Evolutionary conservation across 2,888 invertebrate genomes (phyloP).

Genomic region (Hipparchia sbordonii): DNA sequence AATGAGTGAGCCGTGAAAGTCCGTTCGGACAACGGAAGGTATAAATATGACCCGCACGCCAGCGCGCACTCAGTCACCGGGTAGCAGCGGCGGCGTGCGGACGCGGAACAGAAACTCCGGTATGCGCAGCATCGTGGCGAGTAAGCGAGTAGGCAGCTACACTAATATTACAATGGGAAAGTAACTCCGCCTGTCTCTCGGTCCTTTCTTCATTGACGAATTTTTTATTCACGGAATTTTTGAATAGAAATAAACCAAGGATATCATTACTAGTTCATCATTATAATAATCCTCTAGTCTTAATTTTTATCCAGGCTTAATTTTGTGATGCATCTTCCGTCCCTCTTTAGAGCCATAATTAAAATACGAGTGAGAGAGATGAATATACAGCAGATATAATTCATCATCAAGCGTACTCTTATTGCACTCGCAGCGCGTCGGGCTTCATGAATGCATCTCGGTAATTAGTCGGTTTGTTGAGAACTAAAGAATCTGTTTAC

Average conservation of each 20-base stretch:
- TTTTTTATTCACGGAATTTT: neutral
- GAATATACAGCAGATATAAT: slow-evolving; percentile 26
- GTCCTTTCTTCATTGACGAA: too few species aligned
- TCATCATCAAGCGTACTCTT: slow-evolving; percentile 41
- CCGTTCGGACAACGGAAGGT: too few species aligned
- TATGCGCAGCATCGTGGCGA: too few species aligned
- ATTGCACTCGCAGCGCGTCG: slow-evolving; percentile 46
- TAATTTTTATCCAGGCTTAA: slow-evolving; percentile 15
- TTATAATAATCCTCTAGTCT: slow-evolving; percentile 19
- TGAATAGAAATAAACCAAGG: neutral
- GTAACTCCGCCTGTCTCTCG: too few species aligned
- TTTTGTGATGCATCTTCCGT: slow-evolving; percentile 2
- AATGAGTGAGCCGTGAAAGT: too few species aligned
- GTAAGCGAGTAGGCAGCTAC: too few species aligned
- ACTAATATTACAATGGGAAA: too few species aligned
- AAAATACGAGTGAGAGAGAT: slow-evolving; percentile 38
- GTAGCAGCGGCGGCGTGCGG: too few species aligned
- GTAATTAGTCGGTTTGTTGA: slow-evolving; percentile 78
- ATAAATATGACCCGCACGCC: too few species aligned
- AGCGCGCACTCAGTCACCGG: too few species aligned
- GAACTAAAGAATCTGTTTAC: slow-evolving; percentile 60
- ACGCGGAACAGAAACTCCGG: too few species aligned
- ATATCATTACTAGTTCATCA: slow-evolving; percentile 11
- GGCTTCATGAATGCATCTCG: slow-evolving; percentile 61
- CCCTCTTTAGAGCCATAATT: slow-evolving; percentile 11